Evolutionary conservation across 1,140 invertebrate genomes (phyloP).

Genomic region (Adelges cooleyi): DNA sequence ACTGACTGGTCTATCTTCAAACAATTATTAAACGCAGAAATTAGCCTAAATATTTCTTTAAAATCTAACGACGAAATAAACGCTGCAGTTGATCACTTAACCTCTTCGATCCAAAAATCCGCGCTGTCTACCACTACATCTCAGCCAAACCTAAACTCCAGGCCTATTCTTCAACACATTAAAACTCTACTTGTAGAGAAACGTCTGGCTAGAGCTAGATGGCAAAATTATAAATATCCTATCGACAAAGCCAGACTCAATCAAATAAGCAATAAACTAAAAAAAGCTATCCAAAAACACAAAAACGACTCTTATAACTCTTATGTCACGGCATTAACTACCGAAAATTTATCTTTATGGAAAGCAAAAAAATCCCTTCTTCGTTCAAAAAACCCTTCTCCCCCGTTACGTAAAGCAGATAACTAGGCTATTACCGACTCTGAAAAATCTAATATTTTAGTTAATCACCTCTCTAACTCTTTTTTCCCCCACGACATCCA

Average conservation of each 20-base stretch:
- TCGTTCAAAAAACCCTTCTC: neutral
- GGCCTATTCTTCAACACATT: neutral
- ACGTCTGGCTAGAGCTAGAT: neutral
- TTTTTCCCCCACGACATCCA: neutral
- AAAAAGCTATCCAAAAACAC: slow-evolving; percentile 2
- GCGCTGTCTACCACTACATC: neutral
- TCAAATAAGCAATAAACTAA: neutral
- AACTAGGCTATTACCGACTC: neutral
- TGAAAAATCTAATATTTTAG: neutral
- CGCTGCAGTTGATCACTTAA: neutral
- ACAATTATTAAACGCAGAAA: neutral
- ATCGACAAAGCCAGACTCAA: neutral
- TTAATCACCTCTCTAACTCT: neutral
- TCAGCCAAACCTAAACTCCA: neutral
- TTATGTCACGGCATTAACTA: slow-evolving; percentile 2
- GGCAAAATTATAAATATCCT: neutral
- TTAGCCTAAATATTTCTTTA: slow-evolving; percentile 1
- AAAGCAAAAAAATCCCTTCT: slow-evolving; percentile 7
- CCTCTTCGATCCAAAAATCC: slow-evolving; percentile 6
- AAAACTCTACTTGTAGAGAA: neutral
- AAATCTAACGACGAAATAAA: slow-evolving; percentile 8
- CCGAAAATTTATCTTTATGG: neutral
- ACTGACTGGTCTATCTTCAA: slow-evolving; percentile 1
- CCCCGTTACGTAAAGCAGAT: neutral
- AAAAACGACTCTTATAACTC: neutral